These are phyloP conservation scores for Chelonia mydas DNA, from an alignment of 2,797 vertebrate genomes.

Conservation along the genomic window DNA sequence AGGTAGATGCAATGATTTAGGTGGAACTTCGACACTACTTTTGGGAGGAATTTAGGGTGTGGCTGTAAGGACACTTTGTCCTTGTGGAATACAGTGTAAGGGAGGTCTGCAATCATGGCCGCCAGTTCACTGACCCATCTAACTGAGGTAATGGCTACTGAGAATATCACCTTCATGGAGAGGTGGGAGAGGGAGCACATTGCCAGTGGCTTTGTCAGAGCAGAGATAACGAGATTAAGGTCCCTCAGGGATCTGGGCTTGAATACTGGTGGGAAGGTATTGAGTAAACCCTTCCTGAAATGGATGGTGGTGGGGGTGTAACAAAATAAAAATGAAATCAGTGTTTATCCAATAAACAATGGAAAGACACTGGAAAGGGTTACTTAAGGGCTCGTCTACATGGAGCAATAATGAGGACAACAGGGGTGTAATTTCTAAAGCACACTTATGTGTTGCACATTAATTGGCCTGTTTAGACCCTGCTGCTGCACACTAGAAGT, in stretches of 20 bases:
- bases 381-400: neutral
- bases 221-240: neutral
- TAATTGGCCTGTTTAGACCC: neutral
- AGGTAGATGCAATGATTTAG: neutral
- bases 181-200: neutral
- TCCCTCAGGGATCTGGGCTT: neutral
- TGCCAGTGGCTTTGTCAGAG: no score
- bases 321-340: neutral
- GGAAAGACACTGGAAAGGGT: neutral
- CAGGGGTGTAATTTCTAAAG: neutral
- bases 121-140: neutral
- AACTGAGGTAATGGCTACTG: neutral
- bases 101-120: neutral
- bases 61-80: neutral
- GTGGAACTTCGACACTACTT: neutral
- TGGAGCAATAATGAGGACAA: neutral
- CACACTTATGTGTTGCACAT: neutral
- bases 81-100: neutral
- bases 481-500: neutral
- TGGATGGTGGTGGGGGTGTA: neutral
- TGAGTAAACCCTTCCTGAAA: neutral
- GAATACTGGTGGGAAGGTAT: neutral
- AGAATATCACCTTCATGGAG: neutral
- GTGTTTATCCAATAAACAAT: neutral
- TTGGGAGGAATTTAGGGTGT: neutral